A percentile compares a stretch with the other conserved stretches of the same genome.
These are phyloP conservation scores for Ceratina calcarata DNA, from an alignment of 1,140 invertebrate genomes.

Conservation along the genomic window DNA sequence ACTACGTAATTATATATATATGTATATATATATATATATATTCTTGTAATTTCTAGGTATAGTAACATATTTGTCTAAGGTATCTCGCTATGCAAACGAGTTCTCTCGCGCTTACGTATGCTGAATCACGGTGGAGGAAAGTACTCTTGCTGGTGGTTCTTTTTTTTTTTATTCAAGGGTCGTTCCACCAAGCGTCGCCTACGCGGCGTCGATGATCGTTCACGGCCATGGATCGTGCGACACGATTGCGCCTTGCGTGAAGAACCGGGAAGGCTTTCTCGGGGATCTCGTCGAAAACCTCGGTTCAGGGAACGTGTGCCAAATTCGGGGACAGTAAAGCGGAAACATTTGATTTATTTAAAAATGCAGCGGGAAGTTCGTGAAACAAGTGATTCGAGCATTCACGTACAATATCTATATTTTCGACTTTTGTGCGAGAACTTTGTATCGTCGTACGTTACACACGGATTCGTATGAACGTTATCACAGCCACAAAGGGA, in stretches of 20 bases:
- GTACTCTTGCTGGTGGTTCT: neutral
- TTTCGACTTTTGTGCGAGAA: neutral
- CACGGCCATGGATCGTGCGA: neutral
- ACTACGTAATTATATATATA: constrained; percentile 26
- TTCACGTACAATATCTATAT: too few species aligned
- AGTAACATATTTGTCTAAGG: constrained; percentile 46
- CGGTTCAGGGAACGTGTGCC: too few species aligned
- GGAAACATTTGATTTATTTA: too few species aligned
- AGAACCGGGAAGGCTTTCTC: too few species aligned
- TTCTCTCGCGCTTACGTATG: constrained; percentile 11
- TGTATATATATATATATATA: constrained; percentile 17
- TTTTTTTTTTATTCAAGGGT: constrained; percentile 2
- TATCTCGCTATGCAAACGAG: constrained; percentile 34
- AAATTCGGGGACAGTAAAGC: too few species aligned
- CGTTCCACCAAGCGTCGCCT: constrained; percentile 13
- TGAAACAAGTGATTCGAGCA: too few species aligned
- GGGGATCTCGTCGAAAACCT: too few species aligned
- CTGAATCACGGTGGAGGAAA: constrained; percentile 35
- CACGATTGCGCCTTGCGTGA: neutral
- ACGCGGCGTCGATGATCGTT: constrained; percentile 17
- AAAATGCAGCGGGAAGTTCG: too few species aligned
- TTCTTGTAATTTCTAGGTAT: constrained; percentile 30
- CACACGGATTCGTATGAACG: neutral
- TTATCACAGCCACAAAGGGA: neutral
- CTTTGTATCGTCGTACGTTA: neutral